Conservation (phyloP, 2,888 invertebrate genomes). For the Andrena flavipes region DNA sequence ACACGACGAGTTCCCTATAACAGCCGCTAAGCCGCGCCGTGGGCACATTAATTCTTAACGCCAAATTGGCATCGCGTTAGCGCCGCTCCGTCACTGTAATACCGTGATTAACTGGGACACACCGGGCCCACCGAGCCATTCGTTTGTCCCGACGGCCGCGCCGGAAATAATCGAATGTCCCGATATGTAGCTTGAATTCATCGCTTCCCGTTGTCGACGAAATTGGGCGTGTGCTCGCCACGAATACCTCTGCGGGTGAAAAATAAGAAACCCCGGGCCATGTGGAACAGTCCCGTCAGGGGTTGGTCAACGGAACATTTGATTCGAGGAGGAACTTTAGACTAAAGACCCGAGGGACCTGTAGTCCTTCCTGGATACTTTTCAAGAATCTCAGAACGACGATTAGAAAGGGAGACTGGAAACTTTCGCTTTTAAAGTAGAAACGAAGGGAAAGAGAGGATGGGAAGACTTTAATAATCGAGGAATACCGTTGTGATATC, state of each 20-base stretch:
- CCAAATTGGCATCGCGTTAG: slow-evolving; percentile 74
- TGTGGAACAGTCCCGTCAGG: too few species aligned
- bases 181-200: slow-evolving; percentile 61
- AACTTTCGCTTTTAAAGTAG: too few species aligned
- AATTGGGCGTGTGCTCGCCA: background rate
- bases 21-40: slow-evolving; percentile 56
- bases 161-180: slow-evolving; percentile 65
- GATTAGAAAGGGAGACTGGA: too few species aligned
- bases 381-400: too few species aligned
- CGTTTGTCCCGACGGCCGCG: slow-evolving; percentile 55
- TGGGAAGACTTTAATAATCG: too few species aligned
- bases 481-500: too few species aligned
- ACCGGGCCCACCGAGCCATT: slow-evolving; percentile 46
- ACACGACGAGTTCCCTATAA: slow-evolving; percentile 63
- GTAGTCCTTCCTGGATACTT: too few species aligned
- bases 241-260: background rate
- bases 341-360: too few species aligned
- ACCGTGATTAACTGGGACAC: slow-evolving; percentile 71
- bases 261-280: too few species aligned
- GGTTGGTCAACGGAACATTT: too few species aligned
- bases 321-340: too few species aligned
- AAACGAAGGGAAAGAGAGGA: too few species aligned
- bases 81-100: slow-evolving; percentile 72
- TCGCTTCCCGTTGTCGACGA: slow-evolving; percentile 46
- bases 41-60: slow-evolving; percentile 75